A percentile compares a stretch with the other conserved stretches of the same genome.
Conservation (phyloP, 2,888 invertebrate genomes). For the Sipha maydis region DNA sequence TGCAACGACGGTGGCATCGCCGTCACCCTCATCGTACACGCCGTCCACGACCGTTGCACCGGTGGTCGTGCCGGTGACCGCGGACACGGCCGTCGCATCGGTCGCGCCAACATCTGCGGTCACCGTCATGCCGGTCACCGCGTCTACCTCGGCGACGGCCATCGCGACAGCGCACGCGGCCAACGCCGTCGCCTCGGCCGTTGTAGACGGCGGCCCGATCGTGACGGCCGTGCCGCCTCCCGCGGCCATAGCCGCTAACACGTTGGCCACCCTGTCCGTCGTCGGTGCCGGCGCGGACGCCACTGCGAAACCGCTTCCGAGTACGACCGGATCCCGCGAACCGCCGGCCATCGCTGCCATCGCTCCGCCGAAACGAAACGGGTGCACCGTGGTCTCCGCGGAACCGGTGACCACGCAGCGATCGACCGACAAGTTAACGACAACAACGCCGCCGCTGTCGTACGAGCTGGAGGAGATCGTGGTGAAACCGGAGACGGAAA, state of each 20-base stretch:
- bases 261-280: constrained; percentile 31
- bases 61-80: neutral
- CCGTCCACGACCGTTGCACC: neutral
- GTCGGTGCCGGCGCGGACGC: neutral
- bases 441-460: constrained; percentile 30
- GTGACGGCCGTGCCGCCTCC: constrained; percentile 47
- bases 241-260: constrained; percentile 34
- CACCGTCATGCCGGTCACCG: neutral
- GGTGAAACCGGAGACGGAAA: constrained; percentile 49
- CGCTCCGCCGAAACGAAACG: neutral
- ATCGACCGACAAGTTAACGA: neutral
- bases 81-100: neutral
- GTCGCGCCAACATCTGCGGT: neutral
- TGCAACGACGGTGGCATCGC: neutral
- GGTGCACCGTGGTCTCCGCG: neutral
- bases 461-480: constrained; percentile 41
- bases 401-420: neutral
- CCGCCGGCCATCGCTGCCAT: neutral
- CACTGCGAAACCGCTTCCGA: neutral
- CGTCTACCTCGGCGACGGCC: constrained; percentile 48
- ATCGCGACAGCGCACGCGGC: constrained; percentile 46
- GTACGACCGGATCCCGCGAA: neutral
- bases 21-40: no score
- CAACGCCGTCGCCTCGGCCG: constrained; percentile 31
- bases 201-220: constrained; percentile 31